Base-by-base conservation (phyloP, 1,140 invertebrate species). In the Magallana gigas region DNA sequence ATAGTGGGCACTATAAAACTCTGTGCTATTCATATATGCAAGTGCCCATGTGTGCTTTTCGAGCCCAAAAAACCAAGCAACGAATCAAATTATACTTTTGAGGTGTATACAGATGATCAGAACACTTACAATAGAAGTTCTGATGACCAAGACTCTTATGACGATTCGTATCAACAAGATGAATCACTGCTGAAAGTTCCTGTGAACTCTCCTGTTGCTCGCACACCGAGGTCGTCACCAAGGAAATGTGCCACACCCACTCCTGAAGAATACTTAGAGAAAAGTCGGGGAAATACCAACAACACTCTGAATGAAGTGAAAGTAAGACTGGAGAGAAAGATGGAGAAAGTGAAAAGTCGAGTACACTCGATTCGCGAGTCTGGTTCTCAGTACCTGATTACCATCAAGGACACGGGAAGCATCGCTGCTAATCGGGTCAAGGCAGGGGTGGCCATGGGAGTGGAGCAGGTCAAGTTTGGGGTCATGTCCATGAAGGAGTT, bases 401-500 rank as follows among this genome's bases (percentile, higher is more conserved):
- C 88, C 18, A 93, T 94, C 57, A 91, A 91, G 76, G 92, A 92
- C 57, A 88, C 92, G 6, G 90, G 93, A 48, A 92, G 91, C 58
- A 80, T 91, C 11, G 93, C 93, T 3, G 93, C 91, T 11, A 91
- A 87, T 48, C 88, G 87, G 36, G 91, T 94, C 60, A 92, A 87
- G 83, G 92, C 92, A 48, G 93, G 93, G 8, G 91, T 94, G 8
- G 92, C 91, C 0, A 80, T 92, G 58, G 93, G 93, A 14, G 90
- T 94, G 84, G 93, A 94, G 85, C 92, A 91, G 62, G 91, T 94
- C n/a, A 94, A 94, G 84, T 93, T 87, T 85, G 90, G 92, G 29
- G 91, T 93, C 2, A 91, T 92, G 90, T 94, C 94, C 48, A 92
- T 94, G 71, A 92, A 92, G 62, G 94, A 94, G 82, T 91, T 94